Evolutionary conservation across 2,113 vertebrate genomes (phyloP), one percentile per base, ranked within the genome.

Genomic region (Romanogobio albipinnatus): DNA sequence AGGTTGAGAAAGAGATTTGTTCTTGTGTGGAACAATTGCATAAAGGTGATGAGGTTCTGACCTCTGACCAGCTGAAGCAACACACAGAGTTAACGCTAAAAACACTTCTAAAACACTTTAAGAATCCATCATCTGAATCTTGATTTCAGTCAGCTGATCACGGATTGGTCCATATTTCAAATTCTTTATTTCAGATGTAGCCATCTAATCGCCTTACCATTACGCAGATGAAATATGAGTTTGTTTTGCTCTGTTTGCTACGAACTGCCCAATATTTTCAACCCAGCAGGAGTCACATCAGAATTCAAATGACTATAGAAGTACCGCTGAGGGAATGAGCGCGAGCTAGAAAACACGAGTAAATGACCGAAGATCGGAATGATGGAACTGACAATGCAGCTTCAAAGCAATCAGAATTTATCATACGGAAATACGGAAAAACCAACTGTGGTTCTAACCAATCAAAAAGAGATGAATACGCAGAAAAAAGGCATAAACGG

Each of bases 31-130:
- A 87, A 17, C 73, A 19, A 33, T 81, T 75, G 85, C 75, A 74
- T 51, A 79, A 85, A 80, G 81, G 84, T 85, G 84, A 85, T 68
- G 64, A 83, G 36, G 81, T 45, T 9, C 47, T 76, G 84, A 80
- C 75, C 73, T 85, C 78, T 85, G 73, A 79, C 80, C 84, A 79
- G 78, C 78, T 64, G 64, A 83, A 86, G 61, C 51, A 83, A 74
- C 11, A 39, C 22, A 39, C 13, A 9, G 76, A 24, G 36, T 78
- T 59, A 76, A 76, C 10, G 8, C 15, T 13, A 76, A 76, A 76
- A 76, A 58, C 66, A 70, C 19, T 70, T 70, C 3, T 4, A 36
- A 22, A 19, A 39, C 66, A n/a, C n/a, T n/a, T n/a, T n/a, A n/a
- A n/a, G n/a, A n/a, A n/a, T n/a, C 26, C 14, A 53, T 29, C 53